Conservation (phyloP, 2,797 vertebrate species). For the Oreonectes daqikongensis region DNA sequence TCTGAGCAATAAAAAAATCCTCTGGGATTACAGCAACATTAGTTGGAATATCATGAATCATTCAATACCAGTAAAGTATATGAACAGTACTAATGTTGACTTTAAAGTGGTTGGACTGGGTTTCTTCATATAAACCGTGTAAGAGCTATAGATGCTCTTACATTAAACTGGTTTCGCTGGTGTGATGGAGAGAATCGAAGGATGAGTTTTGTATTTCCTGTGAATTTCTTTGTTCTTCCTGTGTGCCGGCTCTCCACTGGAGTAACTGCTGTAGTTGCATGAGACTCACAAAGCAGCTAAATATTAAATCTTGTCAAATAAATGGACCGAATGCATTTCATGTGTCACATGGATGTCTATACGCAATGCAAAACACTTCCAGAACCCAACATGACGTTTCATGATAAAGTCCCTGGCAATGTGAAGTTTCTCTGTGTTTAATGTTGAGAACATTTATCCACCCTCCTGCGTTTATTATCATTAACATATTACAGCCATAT, state of each 20-base stretch:
- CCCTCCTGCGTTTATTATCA: not conserved
- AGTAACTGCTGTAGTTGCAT: too few species aligned
- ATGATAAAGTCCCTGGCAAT: slow-evolving; percentile 19
- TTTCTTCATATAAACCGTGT: too few species aligned
- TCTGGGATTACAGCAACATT: too few species aligned
- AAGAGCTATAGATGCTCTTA: too few species aligned
- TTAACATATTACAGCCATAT: not conserved
- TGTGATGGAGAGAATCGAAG: not conserved
- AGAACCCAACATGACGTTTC: not conserved
- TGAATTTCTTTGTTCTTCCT: slow-evolving; percentile 54
- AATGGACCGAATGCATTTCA: not conserved
- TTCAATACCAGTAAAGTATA: too few species aligned
- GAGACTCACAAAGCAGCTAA: slow-evolving; percentile 13
- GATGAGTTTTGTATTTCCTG: slow-evolving; percentile 27
- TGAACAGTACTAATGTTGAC: not conserved
- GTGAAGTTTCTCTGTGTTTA: slow-evolving; percentile 2
- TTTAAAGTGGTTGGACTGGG: not conserved
- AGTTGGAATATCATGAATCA: too few species aligned
- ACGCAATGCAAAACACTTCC: slow-evolving; percentile 1
- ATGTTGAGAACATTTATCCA: not conserved
- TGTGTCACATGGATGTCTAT: not conserved
- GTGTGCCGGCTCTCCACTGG: not conserved
- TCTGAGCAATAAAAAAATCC: too few species aligned
- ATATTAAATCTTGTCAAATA: not conserved
- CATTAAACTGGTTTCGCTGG: not conserved